Evolutionary conservation across 1,140 invertebrate genomes (phyloP).

Genomic region (Aricia agestis): DNA sequence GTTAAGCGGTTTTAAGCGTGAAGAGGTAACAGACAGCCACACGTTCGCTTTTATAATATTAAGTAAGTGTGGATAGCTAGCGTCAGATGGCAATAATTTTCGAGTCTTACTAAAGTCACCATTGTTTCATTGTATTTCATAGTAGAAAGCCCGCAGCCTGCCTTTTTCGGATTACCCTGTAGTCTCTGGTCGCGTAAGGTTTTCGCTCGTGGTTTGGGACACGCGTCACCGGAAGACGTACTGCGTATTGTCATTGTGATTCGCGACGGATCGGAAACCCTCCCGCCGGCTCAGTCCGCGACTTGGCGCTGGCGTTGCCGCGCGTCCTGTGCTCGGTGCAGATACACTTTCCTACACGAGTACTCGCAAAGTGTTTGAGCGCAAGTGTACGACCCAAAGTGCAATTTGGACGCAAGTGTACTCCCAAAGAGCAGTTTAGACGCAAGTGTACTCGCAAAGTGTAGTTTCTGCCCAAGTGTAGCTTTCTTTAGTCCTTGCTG

Average conservation of each 20-base stretch:
- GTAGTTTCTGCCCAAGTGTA: not conserved
- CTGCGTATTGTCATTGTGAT: conserved; percentile 9
- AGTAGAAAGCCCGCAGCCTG: no score
- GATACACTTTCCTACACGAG: not conserved
- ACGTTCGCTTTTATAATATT: no score
- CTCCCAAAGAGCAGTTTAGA: not conserved
- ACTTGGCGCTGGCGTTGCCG: not conserved
- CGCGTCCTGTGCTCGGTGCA: not conserved
- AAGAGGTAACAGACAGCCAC: no score
- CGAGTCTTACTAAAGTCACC: no score
- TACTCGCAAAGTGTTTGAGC: not conserved
- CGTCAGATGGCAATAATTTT: no score
- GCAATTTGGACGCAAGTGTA: not conserved
- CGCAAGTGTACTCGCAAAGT: not conserved
- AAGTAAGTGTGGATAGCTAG: no score
- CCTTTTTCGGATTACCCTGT: no score
- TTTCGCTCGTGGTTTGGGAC: not conserved
- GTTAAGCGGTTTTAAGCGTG: no score
- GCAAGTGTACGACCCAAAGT: not conserved
- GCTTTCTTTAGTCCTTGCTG: not conserved
- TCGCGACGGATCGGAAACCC: not conserved
- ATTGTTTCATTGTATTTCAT: no score
- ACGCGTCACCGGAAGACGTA: not conserved
- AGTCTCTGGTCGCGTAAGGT: not conserved
- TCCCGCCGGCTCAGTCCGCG: not conserved